phyloP scores from a whole-genome alignment of 2,797 vertebrate genomes.

The Argya squamiceps region DNA sequence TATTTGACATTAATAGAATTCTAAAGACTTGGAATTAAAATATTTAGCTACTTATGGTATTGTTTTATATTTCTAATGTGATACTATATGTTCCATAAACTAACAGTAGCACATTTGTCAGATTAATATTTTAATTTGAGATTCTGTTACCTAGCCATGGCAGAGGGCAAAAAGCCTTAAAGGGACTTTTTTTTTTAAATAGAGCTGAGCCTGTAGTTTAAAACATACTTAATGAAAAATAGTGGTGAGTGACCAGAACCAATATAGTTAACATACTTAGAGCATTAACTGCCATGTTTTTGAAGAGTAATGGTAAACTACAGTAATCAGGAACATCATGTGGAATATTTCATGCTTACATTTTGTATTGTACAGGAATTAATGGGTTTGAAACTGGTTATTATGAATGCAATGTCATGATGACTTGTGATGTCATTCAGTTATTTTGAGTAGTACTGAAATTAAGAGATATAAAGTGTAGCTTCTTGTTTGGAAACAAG shows the following conservation, averaged over 20 bases:
- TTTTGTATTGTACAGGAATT: slow-evolving; percentile 39
- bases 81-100: not conserved
- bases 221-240: not conserved
- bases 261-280: not conserved
- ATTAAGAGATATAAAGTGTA: slow-evolving; percentile 3
- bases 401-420: not conserved
- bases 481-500: slow-evolving; percentile 37
- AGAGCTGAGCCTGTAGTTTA: not conserved
- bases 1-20: slow-evolving; percentile 54
- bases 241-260: slow-evolving; percentile 12
- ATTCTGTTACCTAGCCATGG: not conserved
- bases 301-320: slow-evolving; percentile 27
- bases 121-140: not conserved
- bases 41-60: not conserved
- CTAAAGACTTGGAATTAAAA: slow-evolving; percentile 58
- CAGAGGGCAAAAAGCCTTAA: not conserved
- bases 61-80: slow-evolving; percentile 5
- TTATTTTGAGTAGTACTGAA: slow-evolving; percentile 43
- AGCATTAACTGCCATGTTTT: slow-evolving; percentile 25
- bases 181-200: not conserved
- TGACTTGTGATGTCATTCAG: slow-evolving; percentile 10
- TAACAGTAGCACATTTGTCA: not conserved
- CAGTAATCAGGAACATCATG: slow-evolving; percentile 39
- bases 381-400: slow-evolving; percentile 41
- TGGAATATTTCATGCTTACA: slow-evolving; percentile 28